Percentiles rank a stretch among this genome's conserved stretches.
Conservation (phyloP, 2,888 invertebrate genomes). For the Pinctada fucata region DNA sequence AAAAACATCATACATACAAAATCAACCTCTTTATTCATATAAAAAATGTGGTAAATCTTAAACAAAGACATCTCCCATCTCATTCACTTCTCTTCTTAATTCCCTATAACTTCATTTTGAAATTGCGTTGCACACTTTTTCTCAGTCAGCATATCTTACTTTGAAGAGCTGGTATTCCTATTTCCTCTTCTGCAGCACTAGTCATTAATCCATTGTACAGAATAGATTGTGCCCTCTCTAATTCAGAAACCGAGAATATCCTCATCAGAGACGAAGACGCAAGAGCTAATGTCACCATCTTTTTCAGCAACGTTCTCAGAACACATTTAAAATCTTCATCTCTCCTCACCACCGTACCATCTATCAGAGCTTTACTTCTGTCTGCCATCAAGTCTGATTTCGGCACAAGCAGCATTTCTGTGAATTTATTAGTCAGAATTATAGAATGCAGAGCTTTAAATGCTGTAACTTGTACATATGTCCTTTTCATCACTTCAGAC, state of each 20-base stretch:
- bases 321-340: slow-evolving; percentile 66
- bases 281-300: slow-evolving; percentile 72
- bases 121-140: no score
- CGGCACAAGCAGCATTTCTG: slow-evolving; percentile 80
- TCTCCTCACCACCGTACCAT: slow-evolving; percentile 61
- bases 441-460: slow-evolving; percentile 80
- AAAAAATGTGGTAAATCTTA: no score
- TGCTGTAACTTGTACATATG: slow-evolving; percentile 80
- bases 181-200: slow-evolving; percentile 76
- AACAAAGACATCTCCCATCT: no score
- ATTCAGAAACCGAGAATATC: slow-evolving; percentile 70
- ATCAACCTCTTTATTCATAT: no score
- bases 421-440: slow-evolving; percentile 79
- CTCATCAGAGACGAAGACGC: slow-evolving; percentile 69
- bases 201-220: slow-evolving; percentile 70
- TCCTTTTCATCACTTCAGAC: slow-evolving; percentile 78
- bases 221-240: slow-evolving; percentile 74
- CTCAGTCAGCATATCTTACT: slow-evolving; percentile 38
- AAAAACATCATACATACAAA: no score
- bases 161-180: slow-evolving; percentile 74
- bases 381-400: slow-evolving; percentile 68
- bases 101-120: no score
- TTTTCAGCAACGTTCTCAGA: slow-evolving; percentile 70
- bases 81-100: no score
- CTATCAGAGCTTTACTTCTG: slow-evolving; percentile 60